Base-by-base conservation (phyloP, 2,888 invertebrate species). In the Synergus umbraculus region DNA sequence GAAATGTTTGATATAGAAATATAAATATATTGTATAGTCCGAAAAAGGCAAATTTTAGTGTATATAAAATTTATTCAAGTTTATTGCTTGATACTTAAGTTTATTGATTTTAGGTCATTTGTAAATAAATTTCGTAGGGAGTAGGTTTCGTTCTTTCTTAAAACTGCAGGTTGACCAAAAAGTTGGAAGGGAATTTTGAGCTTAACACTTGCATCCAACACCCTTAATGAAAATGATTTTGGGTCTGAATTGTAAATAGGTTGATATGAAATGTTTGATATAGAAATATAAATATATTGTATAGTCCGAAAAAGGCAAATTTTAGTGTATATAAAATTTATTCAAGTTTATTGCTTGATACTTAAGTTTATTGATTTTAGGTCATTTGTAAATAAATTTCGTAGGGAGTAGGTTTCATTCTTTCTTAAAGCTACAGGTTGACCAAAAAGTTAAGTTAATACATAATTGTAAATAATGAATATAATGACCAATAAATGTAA, bases 371-470 rank as follows among this genome's bases (percentile, higher is more conserved):
- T 44, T 67, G 67, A 69, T 46, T 18, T 37, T 29, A 46, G 22
- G 46, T 44, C 12, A 67, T 67, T 46, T 67, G n/a, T 37, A 49
- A 37, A 73, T 73, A 29, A 9, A 13, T 67, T 1, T 29, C 15
- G 15, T 29, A 22, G 44, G n/a, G 8, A 12, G 29, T 73, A 37
- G n/a, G 13, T 29, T 60, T 37, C 10, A 15, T 49, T 73, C n/a
- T 73, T 49, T n/a, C 54, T 37, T 60, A 29, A 66, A 67, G 46
- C 49, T 73, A n/a, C 73, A 73, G 73, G 29, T 73, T 9, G 49
- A 73, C 73, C 73, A 73, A 73, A 73, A 73, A 73, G 49, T 73
- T 37, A 73, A 22, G n/a, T 65, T 66, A 66, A 44, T 49, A 9
- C n/a, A 29, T 73, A 10, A 54, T 73, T 73, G 73, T 73, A 67